phyloP scores from a whole-genome alignment of 1,140 invertebrate species.

The Arion vulgaris region DNA sequence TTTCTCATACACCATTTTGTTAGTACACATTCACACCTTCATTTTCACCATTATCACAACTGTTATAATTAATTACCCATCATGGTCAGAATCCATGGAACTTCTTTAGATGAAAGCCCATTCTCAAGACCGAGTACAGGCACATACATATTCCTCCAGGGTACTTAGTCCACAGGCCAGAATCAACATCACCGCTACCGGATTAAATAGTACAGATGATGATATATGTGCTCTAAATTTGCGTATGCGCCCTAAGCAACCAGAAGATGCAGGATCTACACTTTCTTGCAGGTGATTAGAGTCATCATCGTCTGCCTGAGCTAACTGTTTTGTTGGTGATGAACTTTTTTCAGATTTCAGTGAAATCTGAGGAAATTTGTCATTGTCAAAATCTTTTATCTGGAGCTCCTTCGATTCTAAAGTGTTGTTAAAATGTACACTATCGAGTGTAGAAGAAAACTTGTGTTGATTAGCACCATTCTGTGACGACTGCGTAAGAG shows the following conservation, averaged over 20 bases:
- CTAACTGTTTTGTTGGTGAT: background rate
- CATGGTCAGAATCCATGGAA: background rate
- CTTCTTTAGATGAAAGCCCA: background rate
- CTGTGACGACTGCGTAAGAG: background rate
- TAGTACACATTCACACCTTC: no score
- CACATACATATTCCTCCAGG: background rate
- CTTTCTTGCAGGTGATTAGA: background rate
- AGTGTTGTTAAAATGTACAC: no score
- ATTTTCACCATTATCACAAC: no score
- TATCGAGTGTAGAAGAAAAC: no score
- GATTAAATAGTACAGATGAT: background rate
- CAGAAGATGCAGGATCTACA: background rate
- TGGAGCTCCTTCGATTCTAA: no score
- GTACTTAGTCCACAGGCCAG: conserved; percentile 2
- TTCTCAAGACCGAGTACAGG: background rate
- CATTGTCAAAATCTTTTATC: no score
- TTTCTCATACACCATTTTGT: no score
- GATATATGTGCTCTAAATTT: background rate
- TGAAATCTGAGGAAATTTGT: background rate
- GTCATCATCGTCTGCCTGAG: background rate
- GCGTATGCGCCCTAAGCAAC: background rate
- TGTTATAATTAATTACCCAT: background rate
- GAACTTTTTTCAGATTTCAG: background rate
- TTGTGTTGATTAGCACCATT: no score
- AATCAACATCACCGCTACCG: conserved; percentile 8